Conservation (phyloP, 1,140 invertebrate species). For the Zaprionus camerounensis region DNA sequence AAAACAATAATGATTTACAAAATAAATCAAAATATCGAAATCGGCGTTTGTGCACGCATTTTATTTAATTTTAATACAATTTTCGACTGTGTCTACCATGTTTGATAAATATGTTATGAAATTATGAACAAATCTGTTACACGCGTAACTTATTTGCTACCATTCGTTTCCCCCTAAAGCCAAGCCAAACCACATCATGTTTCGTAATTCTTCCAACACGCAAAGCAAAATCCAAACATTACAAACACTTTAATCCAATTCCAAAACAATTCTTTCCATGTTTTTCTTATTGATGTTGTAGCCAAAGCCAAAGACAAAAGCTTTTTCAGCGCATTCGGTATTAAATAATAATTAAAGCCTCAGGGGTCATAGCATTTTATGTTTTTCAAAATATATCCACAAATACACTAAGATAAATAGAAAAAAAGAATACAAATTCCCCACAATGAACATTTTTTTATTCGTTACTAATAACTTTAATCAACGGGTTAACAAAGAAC, state of each 20-base stretch:
- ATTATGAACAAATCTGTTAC: conserved; percentile 46
- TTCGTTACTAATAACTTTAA: conserved; percentile 12
- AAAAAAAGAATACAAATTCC: background rate
- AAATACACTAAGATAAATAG: conserved; percentile 4
- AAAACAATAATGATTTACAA: conserved; percentile 3
- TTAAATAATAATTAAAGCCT: conserved; percentile 10
- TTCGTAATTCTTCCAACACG: conserved; percentile 39
- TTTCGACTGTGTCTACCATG: conserved; percentile 55
- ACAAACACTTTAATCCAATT: conserved; percentile 17
- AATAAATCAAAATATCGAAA: conserved; percentile 40
- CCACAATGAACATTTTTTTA: background rate
- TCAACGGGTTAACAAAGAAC: background rate
- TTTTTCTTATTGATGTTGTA: conserved; percentile 64
- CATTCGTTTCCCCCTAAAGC: conserved; percentile 41
- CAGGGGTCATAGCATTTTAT: conserved; percentile 44
- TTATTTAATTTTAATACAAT: conserved; percentile 57
- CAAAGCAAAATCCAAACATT: conserved; percentile 14
- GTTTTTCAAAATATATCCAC: conserved; percentile 69
- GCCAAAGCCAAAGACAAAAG: conserved; percentile 24
- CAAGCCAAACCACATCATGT: conserved; percentile 57
- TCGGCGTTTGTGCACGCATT: conserved; percentile 82
- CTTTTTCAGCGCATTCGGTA: conserved; percentile 17
- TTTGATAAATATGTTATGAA: conserved; percentile 43
- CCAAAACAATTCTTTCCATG: conserved; percentile 37
- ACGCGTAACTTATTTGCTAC: conserved; percentile 47